Evolutionary conservation across 1,140 invertebrate genomes (phyloP).

Genomic region (Sweltsa coloradensis): DNA sequence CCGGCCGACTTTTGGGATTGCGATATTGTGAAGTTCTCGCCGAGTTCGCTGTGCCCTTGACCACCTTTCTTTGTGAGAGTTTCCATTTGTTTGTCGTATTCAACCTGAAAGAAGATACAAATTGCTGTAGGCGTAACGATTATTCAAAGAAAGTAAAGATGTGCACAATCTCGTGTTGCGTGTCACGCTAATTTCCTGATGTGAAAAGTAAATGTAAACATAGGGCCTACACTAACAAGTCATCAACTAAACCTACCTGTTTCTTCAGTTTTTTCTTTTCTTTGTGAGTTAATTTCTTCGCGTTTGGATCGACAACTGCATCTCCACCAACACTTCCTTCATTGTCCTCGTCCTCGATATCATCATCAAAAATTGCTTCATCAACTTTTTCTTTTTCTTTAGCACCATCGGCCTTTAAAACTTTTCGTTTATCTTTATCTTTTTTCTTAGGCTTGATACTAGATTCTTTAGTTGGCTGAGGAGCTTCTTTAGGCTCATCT

Average conservation of each 20-base stretch:
- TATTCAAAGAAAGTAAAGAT: neutral
- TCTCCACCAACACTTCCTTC: conserved; percentile 3
- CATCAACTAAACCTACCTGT: conserved; percentile 24
- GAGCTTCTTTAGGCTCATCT: conserved; percentile 12
- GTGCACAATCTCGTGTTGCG: no score
- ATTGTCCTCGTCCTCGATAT: neutral
- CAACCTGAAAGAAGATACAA: conserved; percentile 42
- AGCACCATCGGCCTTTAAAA: conserved; percentile 11
- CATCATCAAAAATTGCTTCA: conserved; percentile 7
- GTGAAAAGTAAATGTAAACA: neutral
- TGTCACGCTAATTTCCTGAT: neutral
- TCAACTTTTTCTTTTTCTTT: conserved; percentile 19
- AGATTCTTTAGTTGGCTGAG: no score
- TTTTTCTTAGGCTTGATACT: neutral
- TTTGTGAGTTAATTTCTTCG: conserved; percentile 79
- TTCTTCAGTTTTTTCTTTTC: conserved; percentile 93
- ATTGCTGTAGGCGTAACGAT: no score
- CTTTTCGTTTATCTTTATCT: conserved; percentile 17
- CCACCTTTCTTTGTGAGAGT: conserved; percentile 77
- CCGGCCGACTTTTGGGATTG: conserved; percentile 79
- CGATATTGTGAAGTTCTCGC: conserved; percentile 92
- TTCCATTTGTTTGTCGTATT: conserved; percentile 87
- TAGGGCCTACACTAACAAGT: neutral
- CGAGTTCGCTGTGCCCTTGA: conserved; percentile 74
- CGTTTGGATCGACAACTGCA: conserved; percentile 10